Evolutionary conservation across 2,113 vertebrate genomes (phyloP).

Genomic region (Parus major): DNA sequence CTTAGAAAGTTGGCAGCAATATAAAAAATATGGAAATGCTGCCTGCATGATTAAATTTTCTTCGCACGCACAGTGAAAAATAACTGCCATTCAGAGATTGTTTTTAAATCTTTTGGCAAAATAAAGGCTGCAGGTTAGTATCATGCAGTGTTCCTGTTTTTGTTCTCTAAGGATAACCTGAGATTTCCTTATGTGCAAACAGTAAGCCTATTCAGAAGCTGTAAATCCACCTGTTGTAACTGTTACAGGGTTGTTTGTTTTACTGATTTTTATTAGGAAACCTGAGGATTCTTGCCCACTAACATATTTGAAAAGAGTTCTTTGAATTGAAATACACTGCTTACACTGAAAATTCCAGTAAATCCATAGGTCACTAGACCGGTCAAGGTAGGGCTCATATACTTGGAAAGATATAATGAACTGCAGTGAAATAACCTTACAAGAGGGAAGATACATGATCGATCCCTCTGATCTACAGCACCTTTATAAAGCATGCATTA

Average conservation of each 20-base stretch:
- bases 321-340: constrained; percentile 43
- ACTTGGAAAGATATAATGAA: neutral
- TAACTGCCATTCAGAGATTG: constrained; percentile 34
- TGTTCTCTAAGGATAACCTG: constrained; percentile 62
- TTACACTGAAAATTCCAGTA: constrained; percentile 55
- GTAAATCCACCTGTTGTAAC: constrained; percentile 78
- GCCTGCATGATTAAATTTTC: constrained; percentile 30
- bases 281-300: constrained; percentile 67
- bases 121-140: constrained; percentile 34
- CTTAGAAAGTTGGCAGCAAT: neutral
- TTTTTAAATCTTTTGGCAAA: constrained; percentile 45
- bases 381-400: neutral
- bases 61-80: constrained; percentile 24
- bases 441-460: neutral
- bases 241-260: constrained; percentile 73
- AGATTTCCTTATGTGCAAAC: constrained; percentile 71
- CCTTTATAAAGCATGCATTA: neutral
- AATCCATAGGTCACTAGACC: neutral
- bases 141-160: constrained; percentile 60
- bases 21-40: constrained; percentile 22
- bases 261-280: constrained; percentile 81
- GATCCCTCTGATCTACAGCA: neutral
- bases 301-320: constrained; percentile 64
- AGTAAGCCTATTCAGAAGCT: constrained; percentile 77
- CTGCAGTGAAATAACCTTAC: neutral